phyloP scores from a whole-genome alignment of 1,140 invertebrate species.

The Diabrotica undecimpunctata region DNA sequence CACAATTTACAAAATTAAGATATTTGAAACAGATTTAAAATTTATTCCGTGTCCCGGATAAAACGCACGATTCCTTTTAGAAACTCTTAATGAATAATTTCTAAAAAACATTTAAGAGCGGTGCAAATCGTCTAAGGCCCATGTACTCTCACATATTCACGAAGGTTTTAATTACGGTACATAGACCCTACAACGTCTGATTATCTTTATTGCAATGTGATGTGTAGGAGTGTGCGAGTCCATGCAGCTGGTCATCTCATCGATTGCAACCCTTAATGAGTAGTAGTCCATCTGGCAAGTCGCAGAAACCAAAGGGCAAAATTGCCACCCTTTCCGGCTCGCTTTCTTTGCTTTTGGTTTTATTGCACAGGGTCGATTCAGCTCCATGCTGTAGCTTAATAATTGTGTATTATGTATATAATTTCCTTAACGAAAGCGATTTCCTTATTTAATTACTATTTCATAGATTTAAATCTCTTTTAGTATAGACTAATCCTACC shows the following conservation, averaged over 20 bases:
- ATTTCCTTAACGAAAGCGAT: not conserved
- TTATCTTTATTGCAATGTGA: slow-evolving; percentile 1
- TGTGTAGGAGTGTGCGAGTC: slow-evolving; percentile 27
- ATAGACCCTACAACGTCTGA: slow-evolving; percentile 10
- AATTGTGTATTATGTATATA: not conserved
- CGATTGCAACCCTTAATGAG: slow-evolving; percentile 29
- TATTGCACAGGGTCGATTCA: slow-evolving; percentile 11
- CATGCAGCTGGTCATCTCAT: slow-evolving; percentile 36
- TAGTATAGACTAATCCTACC: too few species aligned
- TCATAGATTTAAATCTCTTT: too few species aligned
- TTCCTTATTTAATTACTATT: too few species aligned
- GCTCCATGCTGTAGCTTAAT: not conserved
- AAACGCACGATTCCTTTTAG: too few species aligned
- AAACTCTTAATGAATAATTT: too few species aligned
- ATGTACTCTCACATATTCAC: slow-evolving; percentile 3
- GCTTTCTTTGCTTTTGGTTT: not conserved
- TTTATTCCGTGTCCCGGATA: too few species aligned
- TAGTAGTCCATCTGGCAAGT: slow-evolving; percentile 38
- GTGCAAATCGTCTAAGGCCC: too few species aligned
- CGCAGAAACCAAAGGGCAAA: slow-evolving; percentile 35
- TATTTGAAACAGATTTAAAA: too few species aligned
- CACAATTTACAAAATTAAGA: too few species aligned
- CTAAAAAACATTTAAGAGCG: too few species aligned
- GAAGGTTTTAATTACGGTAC: slow-evolving; percentile 8
- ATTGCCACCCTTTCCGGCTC: slow-evolving; percentile 23